Conservation (phyloP, 2,113 vertebrate species). For the Gambusia holbrooki region DNA sequence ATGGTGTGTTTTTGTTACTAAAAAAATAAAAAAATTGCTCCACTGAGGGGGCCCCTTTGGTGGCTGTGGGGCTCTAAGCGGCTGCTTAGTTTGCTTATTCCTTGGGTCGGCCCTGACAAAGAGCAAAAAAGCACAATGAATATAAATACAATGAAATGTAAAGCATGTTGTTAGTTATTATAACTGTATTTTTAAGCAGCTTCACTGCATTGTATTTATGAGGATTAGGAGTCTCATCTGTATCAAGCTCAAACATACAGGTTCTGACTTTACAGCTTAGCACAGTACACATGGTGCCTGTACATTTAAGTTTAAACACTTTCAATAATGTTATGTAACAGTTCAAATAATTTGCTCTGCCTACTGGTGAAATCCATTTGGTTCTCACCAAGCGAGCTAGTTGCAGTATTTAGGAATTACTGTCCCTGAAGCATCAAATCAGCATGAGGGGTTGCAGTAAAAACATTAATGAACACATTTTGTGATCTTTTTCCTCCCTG, state of each 20-base stretch:
- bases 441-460: background rate
- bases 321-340: constrained; percentile 67
- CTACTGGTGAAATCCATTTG: constrained; percentile 44
- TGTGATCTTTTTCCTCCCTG: background rate
- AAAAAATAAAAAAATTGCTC: no score
- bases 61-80: no score
- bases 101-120: background rate
- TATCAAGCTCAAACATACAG: constrained; percentile 5
- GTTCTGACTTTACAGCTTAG: constrained; percentile 52
- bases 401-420: constrained; percentile 42
- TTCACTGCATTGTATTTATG: constrained; percentile 21
- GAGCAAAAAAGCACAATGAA: background rate
- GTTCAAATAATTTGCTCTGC: constrained; percentile 34
- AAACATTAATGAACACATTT: constrained; percentile 1
- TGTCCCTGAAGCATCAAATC: constrained; percentile 19
- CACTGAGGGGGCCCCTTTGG: no score
- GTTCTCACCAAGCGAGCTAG: constrained; percentile 21
- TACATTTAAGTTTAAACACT: constrained; percentile 49
- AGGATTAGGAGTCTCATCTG: constrained; percentile 34
- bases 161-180: background rate
- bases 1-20: no score
- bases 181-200: constrained; percentile 21
- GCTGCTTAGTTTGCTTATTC: no score
- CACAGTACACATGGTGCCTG: constrained; percentile 44
- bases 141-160: background rate